phyloP scores from a whole-genome alignment of 2,113 vertebrate species.

The Pterocles burchelli region DNA sequence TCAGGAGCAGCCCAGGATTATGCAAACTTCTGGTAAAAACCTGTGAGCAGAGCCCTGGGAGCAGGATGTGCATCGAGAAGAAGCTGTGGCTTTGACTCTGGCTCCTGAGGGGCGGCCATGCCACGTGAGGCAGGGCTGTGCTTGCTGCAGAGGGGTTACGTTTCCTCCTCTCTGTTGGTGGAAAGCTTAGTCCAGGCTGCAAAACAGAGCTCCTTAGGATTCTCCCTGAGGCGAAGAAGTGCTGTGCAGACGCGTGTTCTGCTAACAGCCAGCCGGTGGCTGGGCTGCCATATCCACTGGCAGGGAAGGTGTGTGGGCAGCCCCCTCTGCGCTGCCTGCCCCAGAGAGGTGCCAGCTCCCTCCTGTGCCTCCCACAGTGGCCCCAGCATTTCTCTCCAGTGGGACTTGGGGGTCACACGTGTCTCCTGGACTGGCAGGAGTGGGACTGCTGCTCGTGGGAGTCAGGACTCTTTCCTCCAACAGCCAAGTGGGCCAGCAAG shows the following conservation, averaged over 20 bases:
- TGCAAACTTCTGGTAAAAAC: neutral
- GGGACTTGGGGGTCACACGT: rapidly evolving
- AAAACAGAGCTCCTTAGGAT: neutral
- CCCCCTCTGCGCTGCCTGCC: neutral
- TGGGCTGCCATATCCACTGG: neutral
- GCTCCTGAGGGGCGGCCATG: neutral
- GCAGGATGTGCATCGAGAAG: neutral
- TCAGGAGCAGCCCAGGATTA: neutral
- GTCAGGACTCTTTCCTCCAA: neutral
- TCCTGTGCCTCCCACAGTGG: neutral
- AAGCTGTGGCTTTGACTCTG: neutral
- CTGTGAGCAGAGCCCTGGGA: neutral
- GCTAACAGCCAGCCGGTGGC: neutral
- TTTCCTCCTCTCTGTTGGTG: neutral
- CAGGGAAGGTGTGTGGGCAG: neutral
- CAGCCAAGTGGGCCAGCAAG: neutral
- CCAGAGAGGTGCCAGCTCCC: neutral
- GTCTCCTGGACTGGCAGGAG: neutral
- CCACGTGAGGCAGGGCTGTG: rapidly evolving
- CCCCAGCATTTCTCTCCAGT: neutral
- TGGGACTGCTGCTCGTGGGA: neutral
- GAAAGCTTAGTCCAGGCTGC: neutral
- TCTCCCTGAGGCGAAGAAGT: neutral
- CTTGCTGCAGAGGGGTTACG: neutral
- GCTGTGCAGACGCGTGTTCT: neutral